phyloP scores from a whole-genome alignment of 2,113 vertebrate genomes.

The Eurystomus gularis region DNA sequence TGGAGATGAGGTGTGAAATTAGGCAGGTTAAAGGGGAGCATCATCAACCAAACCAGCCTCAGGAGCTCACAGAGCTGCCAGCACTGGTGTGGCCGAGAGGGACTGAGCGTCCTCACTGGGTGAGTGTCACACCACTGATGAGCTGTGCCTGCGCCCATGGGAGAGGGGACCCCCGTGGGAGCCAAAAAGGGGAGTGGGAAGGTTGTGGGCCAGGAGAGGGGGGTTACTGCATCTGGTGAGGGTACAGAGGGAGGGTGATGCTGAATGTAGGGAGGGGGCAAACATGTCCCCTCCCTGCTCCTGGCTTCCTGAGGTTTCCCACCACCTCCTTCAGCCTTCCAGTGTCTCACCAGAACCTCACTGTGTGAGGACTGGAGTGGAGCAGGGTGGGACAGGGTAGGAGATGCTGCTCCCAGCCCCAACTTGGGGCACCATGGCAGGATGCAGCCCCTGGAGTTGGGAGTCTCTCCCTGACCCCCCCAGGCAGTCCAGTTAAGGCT shows the following conservation, averaged over 20 bases:
- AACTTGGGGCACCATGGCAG: neutral
- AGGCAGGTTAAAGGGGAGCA: neutral
- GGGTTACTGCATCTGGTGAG: too few relatives aligned
- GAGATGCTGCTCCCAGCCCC: neutral
- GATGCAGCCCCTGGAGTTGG: accelerated
- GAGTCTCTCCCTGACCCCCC: too few relatives aligned
- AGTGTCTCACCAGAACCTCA: neutral
- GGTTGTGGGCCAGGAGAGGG: neutral
- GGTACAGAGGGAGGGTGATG: neutral
- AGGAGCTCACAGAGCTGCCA: neutral
- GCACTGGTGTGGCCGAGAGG: neutral
- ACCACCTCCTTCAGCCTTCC: neutral
- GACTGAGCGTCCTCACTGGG: neutral
- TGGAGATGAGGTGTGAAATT: neutral
- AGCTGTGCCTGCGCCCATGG: neutral
- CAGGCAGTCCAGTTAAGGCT: too few relatives aligned
- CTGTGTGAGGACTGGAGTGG: too few relatives aligned
- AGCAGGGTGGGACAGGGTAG: too few relatives aligned
- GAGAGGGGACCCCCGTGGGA: neutral
- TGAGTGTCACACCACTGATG: neutral
- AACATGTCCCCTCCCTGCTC: neutral
- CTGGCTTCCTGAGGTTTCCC: too few relatives aligned
- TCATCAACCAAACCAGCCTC: neutral
- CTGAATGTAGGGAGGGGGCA: neutral
- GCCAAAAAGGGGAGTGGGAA: neutral